Evolutionary conservation across 2,797 vertebrate species (phyloP), one percentile per base, ranked within the genome.

Genomic region (Halcyon badia): DNA sequence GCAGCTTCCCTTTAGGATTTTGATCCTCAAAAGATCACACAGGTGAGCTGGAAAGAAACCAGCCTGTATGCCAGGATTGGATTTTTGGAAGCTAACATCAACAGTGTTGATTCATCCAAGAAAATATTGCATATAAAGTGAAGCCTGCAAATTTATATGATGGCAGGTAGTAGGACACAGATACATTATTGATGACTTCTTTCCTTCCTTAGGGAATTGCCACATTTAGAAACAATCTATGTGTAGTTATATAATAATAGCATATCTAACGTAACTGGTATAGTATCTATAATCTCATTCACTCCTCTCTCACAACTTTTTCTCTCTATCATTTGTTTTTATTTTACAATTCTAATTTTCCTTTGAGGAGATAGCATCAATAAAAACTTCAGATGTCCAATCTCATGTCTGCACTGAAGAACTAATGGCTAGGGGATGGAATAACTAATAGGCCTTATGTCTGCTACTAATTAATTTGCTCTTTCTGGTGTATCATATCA

Each of bases 31-130:
- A 58, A 31, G 26, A 64, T 10, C 13, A 42, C 35, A 52, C 10
- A 51, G 15, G 39, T 61, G 33, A n/a, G 25, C 17, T 51, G 30
- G 22, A 76, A 83, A 9, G 11, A 64, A 85, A 82, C 6, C 8
- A 61, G 31, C 15, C 42, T 5, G 2, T 37, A 35, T 8, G 8
- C 11, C 30, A 71, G 46, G 21, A 44, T 0, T 28, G 46, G 16
- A 25, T 33, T 82, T 89, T 68, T n/a, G 79, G 28, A 88, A 82
- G 44, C 49, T 51, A 64, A 9, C 24, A 41, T 26, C 57, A 84
- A 41, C 2, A 22, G 6, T 2, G 1, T 49, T 68, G 49, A 71
- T 82, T 58, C 11, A 48, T 68, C 28, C 26, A 24, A 49, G 25
- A 28, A 46, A 87, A 58, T 14, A 15, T 4, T 28, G 52, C 42